phyloP scores from a whole-genome alignment of 2,888 invertebrate genomes.

The Rugalucina vietnamica region DNA sequence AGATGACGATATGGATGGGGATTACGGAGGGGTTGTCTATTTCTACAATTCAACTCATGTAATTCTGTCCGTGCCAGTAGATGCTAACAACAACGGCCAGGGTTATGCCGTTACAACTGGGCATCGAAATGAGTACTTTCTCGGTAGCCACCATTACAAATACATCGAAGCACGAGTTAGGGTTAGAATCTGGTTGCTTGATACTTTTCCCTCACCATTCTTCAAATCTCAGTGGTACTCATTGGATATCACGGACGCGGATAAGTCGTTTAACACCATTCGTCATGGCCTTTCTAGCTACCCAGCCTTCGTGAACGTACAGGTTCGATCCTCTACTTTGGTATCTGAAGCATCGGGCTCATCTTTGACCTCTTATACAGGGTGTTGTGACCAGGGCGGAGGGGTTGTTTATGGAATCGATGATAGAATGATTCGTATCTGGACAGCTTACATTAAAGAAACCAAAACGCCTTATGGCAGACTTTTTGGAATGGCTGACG shows the following conservation, averaged over 20 bases:
- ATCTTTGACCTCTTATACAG: background rate
- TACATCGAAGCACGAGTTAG: background rate
- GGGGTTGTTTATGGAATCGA: constrained; percentile 33
- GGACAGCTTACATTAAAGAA: no score
- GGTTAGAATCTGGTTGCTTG: background rate
- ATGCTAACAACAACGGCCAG: constrained; percentile 8
- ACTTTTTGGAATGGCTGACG: constrained; percentile 13
- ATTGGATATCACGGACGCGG: background rate
- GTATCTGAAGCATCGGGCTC: background rate
- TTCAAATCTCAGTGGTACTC: background rate
- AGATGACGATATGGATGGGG: constrained; percentile 32
- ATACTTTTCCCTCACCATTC: background rate
- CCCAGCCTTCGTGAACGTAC: background rate
- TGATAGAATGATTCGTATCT: constrained; percentile 29
- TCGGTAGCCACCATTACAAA: background rate
- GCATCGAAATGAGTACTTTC: background rate
- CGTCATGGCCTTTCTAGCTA: background rate
- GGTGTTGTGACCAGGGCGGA: constrained; percentile 5
- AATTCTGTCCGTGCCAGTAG: constrained; percentile 24
- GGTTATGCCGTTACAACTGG: constrained; percentile 42
- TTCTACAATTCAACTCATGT: constrained; percentile 43
- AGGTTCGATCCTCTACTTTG: background rate
- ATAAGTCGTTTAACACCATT: background rate
- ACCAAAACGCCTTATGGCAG: no score
- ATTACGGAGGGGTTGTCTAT: constrained; percentile 48